Evolutionary conservation across 2,113 vertebrate species (phyloP).

Genomic region (Dicaeum eximium): DNA sequence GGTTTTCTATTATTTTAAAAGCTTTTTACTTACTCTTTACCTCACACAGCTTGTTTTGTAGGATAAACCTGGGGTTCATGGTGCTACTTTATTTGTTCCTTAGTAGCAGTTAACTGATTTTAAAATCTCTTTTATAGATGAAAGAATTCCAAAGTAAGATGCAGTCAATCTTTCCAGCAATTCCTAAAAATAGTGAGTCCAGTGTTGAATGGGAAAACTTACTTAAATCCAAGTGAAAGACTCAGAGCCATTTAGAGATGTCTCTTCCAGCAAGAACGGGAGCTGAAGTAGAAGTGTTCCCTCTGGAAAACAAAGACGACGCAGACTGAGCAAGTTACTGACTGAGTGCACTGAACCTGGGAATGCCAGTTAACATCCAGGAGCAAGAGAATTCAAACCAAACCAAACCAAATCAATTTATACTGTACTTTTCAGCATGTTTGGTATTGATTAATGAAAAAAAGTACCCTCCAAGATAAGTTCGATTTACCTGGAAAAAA

Average conservation of each 20-base stretch:
- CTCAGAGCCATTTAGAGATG: not conserved
- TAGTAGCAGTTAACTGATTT: not conserved
- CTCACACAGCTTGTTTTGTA: not conserved
- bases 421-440: not conserved
- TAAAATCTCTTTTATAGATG: constrained; percentile 72
- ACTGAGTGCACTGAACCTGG: not conserved
- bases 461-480: not conserved
- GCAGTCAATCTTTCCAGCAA: constrained; percentile 83
- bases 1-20: not conserved
- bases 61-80: not conserved
- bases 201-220: constrained; percentile 79
- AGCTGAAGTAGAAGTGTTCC: not conserved
- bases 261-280: not conserved
- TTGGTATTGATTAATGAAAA: not conserved
- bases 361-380: not conserved
- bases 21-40: not conserved
- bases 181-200: constrained; percentile 75
- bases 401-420: not conserved
- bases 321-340: not conserved
- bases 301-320: not conserved
- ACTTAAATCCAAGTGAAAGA: constrained; percentile 79
- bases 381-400: not conserved
- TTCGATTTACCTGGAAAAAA: not conserved
- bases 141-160: constrained; percentile 87
- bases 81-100: not conserved